A percentile compares a stretch with the other conserved stretches of the same genome.
Conservation (phyloP, 2,113 vertebrate genomes). For the Channa argus region DNA sequence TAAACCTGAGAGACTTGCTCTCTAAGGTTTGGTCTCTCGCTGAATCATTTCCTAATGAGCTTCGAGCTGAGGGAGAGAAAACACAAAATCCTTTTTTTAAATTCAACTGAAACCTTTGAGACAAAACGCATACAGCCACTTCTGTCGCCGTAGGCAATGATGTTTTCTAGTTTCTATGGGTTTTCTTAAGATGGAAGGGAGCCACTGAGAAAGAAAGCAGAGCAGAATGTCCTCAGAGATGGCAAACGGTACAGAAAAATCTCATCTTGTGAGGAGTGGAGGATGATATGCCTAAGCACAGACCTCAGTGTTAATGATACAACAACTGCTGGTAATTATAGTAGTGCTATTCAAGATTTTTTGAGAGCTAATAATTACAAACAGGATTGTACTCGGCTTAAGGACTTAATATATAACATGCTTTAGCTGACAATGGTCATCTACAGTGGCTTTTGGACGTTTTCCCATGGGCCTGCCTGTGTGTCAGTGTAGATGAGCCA, state of each 20-base stretch:
- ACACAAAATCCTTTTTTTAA: conserved; percentile 47
- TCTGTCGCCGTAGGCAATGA: conserved; percentile 24
- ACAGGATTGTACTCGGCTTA: conserved; percentile 27
- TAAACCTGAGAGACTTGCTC: conserved; percentile 47
- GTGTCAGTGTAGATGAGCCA: conserved; percentile 68
- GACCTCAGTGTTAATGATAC: background rate
- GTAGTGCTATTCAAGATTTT: conserved; percentile 23
- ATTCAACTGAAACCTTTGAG: conserved; percentile 46
- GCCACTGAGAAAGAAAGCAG: background rate
- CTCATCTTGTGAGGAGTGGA: conserved; percentile 2
- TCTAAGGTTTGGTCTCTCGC: conserved; percentile 34
- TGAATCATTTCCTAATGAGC: conserved; percentile 68
- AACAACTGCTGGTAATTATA: conserved; percentile 26
- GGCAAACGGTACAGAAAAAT: conserved; percentile 10
- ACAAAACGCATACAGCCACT: conserved; percentile 52
- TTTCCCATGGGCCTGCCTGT: conserved; percentile 56
- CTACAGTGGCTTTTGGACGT: conserved; percentile 62
- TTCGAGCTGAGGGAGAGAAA: conserved; percentile 44
- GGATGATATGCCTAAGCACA: conserved; percentile 1
- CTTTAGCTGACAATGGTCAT: conserved; percentile 57
- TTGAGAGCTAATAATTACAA: conserved; percentile 51
- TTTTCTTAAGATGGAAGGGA: conserved; percentile 24
- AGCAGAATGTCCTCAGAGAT: background rate
- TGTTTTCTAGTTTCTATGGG: conserved; percentile 13
- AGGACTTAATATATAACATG: conserved; percentile 53